These are phyloP conservation scores for Pagrus major DNA, from an alignment of 2,113 vertebrate species.

Conservation along the genomic window DNA sequence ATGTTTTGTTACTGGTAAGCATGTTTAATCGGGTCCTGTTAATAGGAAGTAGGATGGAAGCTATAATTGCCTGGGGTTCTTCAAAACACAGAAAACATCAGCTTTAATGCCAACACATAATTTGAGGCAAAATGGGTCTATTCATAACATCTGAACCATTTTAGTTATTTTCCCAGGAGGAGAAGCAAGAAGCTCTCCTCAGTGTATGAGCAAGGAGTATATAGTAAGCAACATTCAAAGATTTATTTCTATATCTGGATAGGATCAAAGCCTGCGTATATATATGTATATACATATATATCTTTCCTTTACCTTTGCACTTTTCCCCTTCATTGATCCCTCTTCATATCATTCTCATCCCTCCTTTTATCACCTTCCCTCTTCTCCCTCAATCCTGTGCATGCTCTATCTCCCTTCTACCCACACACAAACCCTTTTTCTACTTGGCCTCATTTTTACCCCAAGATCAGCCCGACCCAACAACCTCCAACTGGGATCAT, in stretches of 20 bases:
- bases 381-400: background rate
- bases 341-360: background rate
- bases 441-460: too few relatives aligned
- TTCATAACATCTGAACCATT: conserved; percentile 33
- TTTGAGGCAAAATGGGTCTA: conserved; percentile 20
- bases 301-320: background rate
- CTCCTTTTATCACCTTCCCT: background rate
- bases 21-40: conserved; percentile 16
- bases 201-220: background rate
- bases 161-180: conserved; percentile 10
- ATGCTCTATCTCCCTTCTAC: background rate
- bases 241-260: background rate
- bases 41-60: conserved; percentile 5
- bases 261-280: background rate
- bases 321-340: background rate
- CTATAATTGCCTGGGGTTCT: conserved; percentile 18
- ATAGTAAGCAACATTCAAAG: conserved; percentile 4
- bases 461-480: background rate
- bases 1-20: background rate
- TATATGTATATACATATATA: background rate
- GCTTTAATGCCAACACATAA: conserved; percentile 34
- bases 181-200: conserved; percentile 8
- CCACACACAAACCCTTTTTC: background rate
- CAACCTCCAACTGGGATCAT: background rate
- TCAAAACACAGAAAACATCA: conserved; percentile 26